These are phyloP conservation scores for Halcyon smyrnensis DNA, from an alignment of 2,797 vertebrate species.

Conservation along the genomic window DNA sequence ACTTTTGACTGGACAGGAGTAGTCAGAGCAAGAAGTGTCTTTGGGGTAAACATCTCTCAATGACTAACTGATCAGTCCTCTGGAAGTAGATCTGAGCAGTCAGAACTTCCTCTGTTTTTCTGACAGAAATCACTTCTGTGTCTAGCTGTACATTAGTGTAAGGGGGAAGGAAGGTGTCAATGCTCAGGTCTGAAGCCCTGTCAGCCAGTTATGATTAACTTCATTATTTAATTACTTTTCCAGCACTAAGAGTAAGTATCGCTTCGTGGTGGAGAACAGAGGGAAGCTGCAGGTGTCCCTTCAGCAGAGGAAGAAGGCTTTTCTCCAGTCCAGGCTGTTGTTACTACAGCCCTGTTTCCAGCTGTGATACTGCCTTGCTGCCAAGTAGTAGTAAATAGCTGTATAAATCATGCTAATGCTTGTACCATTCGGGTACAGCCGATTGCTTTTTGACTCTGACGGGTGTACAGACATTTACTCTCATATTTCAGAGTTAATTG, in stretches of 20 bases:
- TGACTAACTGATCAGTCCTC: not conserved
- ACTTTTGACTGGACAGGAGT: not conserved
- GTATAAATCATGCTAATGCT: slow-evolving; percentile 39
- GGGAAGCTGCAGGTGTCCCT: slow-evolving; percentile 26
- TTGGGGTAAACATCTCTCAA: not conserved
- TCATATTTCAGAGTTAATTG: slow-evolving; percentile 25
- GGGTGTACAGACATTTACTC: not conserved
- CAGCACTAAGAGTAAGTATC: not conserved
- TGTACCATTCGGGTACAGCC: not conserved
- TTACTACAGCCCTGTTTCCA: slow-evolving; percentile 12
- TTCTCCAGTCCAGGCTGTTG: slow-evolving; percentile 16
- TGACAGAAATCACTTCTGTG: not conserved
- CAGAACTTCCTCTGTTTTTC: not conserved
- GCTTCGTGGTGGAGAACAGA: not conserved
- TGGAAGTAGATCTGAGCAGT: not conserved
- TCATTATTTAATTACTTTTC: slow-evolving; percentile 63
- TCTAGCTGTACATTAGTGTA: not conserved
- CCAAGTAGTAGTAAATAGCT: slow-evolving; percentile 49
- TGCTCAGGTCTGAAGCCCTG: not conserved
- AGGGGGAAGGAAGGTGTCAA: not conserved
- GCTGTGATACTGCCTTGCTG: slow-evolving; percentile 42
- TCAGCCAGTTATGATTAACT: slow-evolving; percentile 35
- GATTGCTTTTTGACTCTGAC: not conserved
- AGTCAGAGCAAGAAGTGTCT: not conserved
- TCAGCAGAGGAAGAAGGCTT: not conserved